Evolutionary conservation across 2,888 invertebrate species (phyloP), one percentile per base, ranked within the genome.

Genomic region (Drosophila austrosaltans): DNA sequence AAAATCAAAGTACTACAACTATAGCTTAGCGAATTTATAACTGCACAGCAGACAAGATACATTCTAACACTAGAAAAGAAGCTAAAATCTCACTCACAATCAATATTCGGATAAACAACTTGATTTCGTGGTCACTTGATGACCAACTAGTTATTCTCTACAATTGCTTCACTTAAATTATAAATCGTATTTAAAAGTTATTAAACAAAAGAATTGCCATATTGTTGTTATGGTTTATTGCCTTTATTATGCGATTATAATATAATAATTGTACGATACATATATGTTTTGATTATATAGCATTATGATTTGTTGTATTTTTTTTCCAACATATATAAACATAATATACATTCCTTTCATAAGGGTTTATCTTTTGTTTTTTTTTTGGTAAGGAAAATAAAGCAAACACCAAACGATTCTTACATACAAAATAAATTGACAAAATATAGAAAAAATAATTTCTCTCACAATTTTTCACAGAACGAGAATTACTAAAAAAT

Each of bases 251-350:
- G 53, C n/a, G 58, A 40, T 25, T 25, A 66, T 40, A 53, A 16
- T 42, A 48, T 48, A 44, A 7, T 56, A 72, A 48, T 60, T 66
- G 60, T 69, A 61, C 36, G 32, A 54, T 59, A 58, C 39, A 53
- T 53, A 59, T 2, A 72, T 54, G 22, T 61, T 73, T 71, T 70
- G 73, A 81, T 74, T 79, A 79, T 36, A 78, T 67, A 36, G 22
- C 42, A 74, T 53, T 68, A 25, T 48, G 22, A 10, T 48, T 48
- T 48, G n/a, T 42, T 42, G 22, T 25, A 25, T 48, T 22, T 48
- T 10, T 48, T 48, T 44, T 6, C 4, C 68, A 65, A 61, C 61
- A 77, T 25, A 66, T 56, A 63, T 61, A 63, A 25, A 72, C 39
- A 42, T 82, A 12, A 48, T 16, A 44, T 16, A 48, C 44, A 48